Conservation (phyloP, 2,113 vertebrate genomes). For the Sus scrofa region T2T-Sscrofa CM000815.6:79413001-79413500, state of each 20-base stretch:
- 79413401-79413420: no score
- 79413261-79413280: background rate
- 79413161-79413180: background rate
- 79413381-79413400: no score
- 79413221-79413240: background rate
- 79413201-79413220: background rate
- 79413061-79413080: background rate
- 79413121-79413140: background rate
- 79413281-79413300: background rate
- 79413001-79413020: background rate
- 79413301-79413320: conserved; percentile 24
- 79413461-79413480: no score
- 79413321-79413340: background rate
- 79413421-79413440: no score
- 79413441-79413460: no score
- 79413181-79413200: background rate
- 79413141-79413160: background rate
- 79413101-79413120: background rate
- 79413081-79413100: background rate
- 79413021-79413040: background rate
- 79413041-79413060: background rate
- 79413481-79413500: no score
- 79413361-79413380: no score
- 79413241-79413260: background rate
- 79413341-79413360: no score